Base-by-base conservation (phyloP, 2,888 invertebrate genomes). In the Sisyra nigra region DNA sequence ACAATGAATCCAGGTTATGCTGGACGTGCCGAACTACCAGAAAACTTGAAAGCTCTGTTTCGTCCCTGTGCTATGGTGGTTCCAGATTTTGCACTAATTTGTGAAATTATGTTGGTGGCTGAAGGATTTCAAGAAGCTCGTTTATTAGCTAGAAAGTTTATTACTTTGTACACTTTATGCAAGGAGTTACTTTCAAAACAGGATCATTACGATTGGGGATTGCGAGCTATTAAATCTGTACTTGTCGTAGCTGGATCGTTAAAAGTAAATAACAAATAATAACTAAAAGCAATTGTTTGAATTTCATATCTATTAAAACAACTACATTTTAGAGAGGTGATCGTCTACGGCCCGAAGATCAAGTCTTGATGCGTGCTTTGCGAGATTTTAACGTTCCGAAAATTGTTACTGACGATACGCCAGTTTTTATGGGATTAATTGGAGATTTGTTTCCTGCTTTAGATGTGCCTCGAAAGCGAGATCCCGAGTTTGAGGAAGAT, bases 1-100 rank as follows among this genome's bases (percentile, higher is more conserved):
- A 93, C 93, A 0, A 93, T 93, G 93, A 93, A 93, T 64, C 93
- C 93, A 0, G 93, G 92, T 13, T 93, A 93, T 58, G 92, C 93
- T 2, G 93, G 93, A 1, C 70, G 93, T 50, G 85, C 88, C 0
- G 89, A 89, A 59, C 65, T 89, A 41, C 89, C 89, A 0, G 89
- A 89, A 61, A 89, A 89, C 62, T 72, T 58, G 69, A 63, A 80
- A 55, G 77, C 79, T 2, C 55, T 79, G 7, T 80, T 79, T 54
- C 68, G 93, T 55, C 93, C 94, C 1, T 94, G 93, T 60, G 93
- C 93, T 44, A 94, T 94, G 94, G 92, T 94, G 9, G 93, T 94
- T 10, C 94, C 94, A 1, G 94, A 94, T 64, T 91, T 92, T 62
- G 93, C 91, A 53, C 61, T 94, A 55, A 94, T 94, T 60, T 89